phyloP scores from a whole-genome alignment of 2,113 vertebrate species.

The Bos taurus region DNA sequence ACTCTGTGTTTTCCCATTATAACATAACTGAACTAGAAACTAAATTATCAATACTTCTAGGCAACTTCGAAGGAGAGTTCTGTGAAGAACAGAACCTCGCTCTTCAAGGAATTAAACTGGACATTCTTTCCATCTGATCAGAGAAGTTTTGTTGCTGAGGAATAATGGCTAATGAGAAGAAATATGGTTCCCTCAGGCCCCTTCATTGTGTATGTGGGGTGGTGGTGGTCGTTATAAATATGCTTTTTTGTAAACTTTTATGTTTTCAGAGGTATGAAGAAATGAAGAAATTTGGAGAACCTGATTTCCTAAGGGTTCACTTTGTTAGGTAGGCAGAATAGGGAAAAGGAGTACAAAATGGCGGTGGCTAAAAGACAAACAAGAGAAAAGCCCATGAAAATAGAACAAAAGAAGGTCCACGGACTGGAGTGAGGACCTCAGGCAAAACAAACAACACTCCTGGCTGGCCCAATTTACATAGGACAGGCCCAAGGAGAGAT shows the following conservation, averaged over 20 bases:
- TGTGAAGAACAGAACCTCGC: not conserved
- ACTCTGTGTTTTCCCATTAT: not conserved
- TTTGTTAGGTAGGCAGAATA: no score
- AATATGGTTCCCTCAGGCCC: not conserved
- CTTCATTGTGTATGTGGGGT: not conserved
- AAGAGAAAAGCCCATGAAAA: no score
- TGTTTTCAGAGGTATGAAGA: not conserved
- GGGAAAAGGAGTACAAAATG: no score
- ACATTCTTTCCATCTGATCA: not conserved
- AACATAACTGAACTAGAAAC: not conserved
- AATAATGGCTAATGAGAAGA: not conserved
- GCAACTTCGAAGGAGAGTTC: not conserved
- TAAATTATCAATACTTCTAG: not conserved
- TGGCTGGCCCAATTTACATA: no score
- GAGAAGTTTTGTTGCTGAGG: not conserved
- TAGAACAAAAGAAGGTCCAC: no score
- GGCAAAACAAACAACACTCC: no score
- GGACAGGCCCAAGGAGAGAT: no score
- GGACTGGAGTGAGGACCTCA: no score
- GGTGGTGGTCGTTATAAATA: not conserved
- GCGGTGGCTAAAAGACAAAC: no score
- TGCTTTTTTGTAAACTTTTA: not conserved
- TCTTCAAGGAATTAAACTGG: constrained; percentile 5
- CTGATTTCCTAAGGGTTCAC: not conserved
- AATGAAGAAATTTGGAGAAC: not conserved